Percentiles rank a stretch among this genome's conserved stretches.
Evolutionary conservation across 2,888 invertebrate species (phyloP).

Genomic region (Amphiduros pacificus): DNA sequence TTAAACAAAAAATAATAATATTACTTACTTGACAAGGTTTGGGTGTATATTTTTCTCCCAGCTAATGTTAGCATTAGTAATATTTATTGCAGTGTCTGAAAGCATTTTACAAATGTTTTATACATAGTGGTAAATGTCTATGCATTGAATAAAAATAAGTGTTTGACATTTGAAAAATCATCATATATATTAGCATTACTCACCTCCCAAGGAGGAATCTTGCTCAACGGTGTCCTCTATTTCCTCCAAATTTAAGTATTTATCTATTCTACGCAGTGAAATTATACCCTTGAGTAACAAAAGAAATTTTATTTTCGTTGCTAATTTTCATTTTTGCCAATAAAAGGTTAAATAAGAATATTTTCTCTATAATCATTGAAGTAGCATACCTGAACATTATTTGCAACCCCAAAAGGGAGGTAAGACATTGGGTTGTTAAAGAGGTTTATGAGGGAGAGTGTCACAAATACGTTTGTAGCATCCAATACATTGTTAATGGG

Average conservation of each 20-base stretch:
- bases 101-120: too few relatives aligned
- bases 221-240: slow-evolving; percentile 67
- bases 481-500: slow-evolving; percentile 64
- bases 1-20: too few relatives aligned
- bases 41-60: slow-evolving; percentile 43
- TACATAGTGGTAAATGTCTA: too few relatives aligned
- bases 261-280: slow-evolving; percentile 85
- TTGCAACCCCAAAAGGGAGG: slow-evolving; percentile 19
- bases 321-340: neutral
- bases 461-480: slow-evolving; percentile 90
- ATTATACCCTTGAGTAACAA: slow-evolving; percentile 62
- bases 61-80: slow-evolving; percentile 47
- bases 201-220: too few relatives aligned
- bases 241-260: slow-evolving; percentile 89
- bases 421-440: slow-evolving; percentile 67
- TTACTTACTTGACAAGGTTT: slow-evolving; percentile 41
- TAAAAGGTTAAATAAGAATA: neutral
- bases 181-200: too few relatives aligned
- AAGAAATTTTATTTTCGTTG: neutral
- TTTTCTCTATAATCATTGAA: too few relatives aligned
- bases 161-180: too few relatives aligned
- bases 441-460: slow-evolving; percentile 95
- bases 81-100: slow-evolving; percentile 40
- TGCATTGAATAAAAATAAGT: too few relatives aligned
- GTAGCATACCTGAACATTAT: slow-evolving; percentile 20